Base-by-base conservation (phyloP, 2,888 invertebrate species). In the Perizoma flavofasciatum region DNA sequence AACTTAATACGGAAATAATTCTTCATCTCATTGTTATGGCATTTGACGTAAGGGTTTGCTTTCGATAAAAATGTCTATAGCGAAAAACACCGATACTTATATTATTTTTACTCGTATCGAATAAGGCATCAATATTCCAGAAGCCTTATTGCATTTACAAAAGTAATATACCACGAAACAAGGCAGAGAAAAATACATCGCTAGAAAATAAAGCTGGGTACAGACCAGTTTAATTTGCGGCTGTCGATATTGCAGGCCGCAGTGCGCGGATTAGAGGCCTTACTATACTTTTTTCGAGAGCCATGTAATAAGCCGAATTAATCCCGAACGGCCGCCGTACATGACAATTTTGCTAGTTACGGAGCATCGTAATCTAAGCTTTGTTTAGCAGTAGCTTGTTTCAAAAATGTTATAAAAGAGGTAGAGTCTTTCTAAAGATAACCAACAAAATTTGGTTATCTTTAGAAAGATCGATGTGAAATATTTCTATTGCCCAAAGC, bases 241-340 rank as follows among this genome's bases (percentile, higher is more conserved):
- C 71, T 75, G 79, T 78, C 81, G 75, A 80, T 82, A 82, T 79
- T 81, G 76, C 80, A 75, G 49, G 66, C 68, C 67, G 52, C 58
- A 62, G 58, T 54, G 62, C 61, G 60, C 64, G 69, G 66, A 66
- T 67, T 66, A 62, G 58, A 62, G 57, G 54, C 53, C 60, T 61
- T 62, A 61, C 56, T 59, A 61, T 63, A 63, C 60, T 68, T 68
- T 69, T 66, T 66, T 49, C 58, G 62, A 65, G 60, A 56, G 57
- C 63, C 3, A 66, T 64, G 68, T 69, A 70, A 70, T 70, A 69
- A 67, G 69, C 67, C 45, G 63, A 66, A 67, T 70, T 70, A 70
- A 70, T 66, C 68, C 65, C 51, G 47, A 45, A 61, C 22, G 56
- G 53, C 49, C 41, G 37, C 52, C 47, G 65, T 55, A 58, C 66